Conservation (phyloP, 1,140 invertebrate species). For the Brachionus calyciflorus region DNA sequence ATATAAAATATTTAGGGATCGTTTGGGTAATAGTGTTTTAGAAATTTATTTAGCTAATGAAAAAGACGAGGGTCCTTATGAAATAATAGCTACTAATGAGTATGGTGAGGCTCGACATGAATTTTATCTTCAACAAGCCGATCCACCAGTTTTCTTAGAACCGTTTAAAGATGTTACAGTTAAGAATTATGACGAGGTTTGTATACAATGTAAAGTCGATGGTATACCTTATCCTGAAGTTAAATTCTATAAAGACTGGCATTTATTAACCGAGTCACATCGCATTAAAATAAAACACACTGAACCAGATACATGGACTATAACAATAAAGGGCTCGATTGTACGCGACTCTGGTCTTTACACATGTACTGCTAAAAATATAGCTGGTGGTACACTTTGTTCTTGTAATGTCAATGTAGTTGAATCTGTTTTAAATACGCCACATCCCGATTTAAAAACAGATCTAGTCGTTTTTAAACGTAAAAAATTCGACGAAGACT, state of each 20-base stretch:
- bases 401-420: conserved; percentile 86
- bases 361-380: conserved; percentile 82
- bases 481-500: conserved; percentile 55
- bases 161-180: conserved; percentile 75
- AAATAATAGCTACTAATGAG: conserved; percentile 85
- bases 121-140: conserved; percentile 80
- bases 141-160: conserved; percentile 82
- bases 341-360: conserved; percentile 87
- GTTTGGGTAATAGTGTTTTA: conserved; percentile 73
- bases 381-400: conserved; percentile 82
- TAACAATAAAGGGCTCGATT: conserved; percentile 75
- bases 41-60: conserved; percentile 41
- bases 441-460: conserved; percentile 28
- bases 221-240: conserved; percentile 88
- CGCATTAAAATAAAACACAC: conserved; percentile 50
- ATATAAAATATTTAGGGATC: conserved; percentile 69
- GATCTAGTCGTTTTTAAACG: conserved; percentile 20
- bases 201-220: conserved; percentile 77
- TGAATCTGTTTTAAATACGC: conserved; percentile 66
- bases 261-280: conserved; percentile 53
- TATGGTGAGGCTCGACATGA: conserved; percentile 78
- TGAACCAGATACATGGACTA: conserved; percentile 76
- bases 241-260: conserved; percentile 73
- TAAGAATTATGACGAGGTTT: conserved; percentile 66
- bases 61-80: conserved; percentile 82